These are phyloP conservation scores for Zele albiditarsus DNA, from an alignment of 2,888 invertebrate species.

Conservation along the genomic window DNA sequence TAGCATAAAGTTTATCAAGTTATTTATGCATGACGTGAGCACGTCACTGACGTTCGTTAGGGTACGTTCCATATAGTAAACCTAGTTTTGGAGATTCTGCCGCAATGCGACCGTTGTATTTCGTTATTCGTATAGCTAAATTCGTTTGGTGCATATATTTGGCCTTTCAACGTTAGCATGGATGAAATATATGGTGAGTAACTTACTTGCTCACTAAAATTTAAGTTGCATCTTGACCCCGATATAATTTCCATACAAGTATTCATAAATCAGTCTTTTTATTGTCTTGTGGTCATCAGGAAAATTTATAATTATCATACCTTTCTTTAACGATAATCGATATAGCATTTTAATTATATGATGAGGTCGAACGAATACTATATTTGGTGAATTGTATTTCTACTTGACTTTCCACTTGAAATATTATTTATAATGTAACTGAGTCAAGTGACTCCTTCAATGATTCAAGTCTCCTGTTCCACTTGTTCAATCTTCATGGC, in stretches of 20 bases:
- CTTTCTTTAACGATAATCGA: not conserved
- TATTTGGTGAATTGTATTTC: not conserved
- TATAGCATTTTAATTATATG: not conserved
- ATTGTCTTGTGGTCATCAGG: not conserved
- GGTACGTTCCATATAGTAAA: slow-evolving; percentile 15
- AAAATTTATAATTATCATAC: not conserved
- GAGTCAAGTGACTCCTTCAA: not conserved
- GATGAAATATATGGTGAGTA: slow-evolving; percentile 1
- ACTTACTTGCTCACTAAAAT: slow-evolving; percentile 7
- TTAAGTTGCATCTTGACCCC: slow-evolving; percentile 21
- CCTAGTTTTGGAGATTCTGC: slow-evolving; percentile 33
- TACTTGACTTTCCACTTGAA: not conserved
- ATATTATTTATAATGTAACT: not conserved
- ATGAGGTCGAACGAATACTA: not conserved
- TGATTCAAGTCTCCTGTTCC: not conserved
- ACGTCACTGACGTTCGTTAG: slow-evolving; percentile 10
- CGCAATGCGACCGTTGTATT: slow-evolving; percentile 37
- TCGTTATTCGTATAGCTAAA: slow-evolving; percentile 20
- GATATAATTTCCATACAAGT: slow-evolving; percentile 4
- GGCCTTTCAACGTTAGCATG: slow-evolving; percentile 25
- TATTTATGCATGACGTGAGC: slow-evolving; percentile 24
- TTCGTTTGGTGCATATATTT: slow-evolving; percentile 10
- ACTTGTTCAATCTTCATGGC: not conserved
- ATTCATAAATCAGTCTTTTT: not conserved
- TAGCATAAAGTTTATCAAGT: slow-evolving; percentile 6